A percentile compares a stretch with the other conserved stretches of the same genome.
phyloP scores from a whole-genome alignment of 2,113 vertebrate species.

The Agapornis roseicollis region DNA sequence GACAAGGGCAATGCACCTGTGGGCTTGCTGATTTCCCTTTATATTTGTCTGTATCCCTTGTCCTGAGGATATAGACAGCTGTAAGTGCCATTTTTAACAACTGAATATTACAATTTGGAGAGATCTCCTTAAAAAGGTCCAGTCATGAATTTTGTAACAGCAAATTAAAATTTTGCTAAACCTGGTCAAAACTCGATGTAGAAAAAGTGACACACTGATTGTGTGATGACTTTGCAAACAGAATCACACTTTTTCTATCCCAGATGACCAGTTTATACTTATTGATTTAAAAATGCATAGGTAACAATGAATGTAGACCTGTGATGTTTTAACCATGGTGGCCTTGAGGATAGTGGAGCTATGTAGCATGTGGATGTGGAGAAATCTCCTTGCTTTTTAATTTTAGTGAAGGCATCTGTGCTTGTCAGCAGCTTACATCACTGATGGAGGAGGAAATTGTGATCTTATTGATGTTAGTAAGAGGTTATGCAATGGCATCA shows the following conservation, averaged over 20 bases:
- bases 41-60: not conserved
- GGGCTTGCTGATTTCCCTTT: not conserved
- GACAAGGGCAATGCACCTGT: not conserved
- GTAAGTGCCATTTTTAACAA: not conserved
- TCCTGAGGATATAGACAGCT: not conserved
- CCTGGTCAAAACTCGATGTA: not conserved
- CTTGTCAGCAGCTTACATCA: not conserved
- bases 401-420: not conserved
- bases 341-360: not conserved
- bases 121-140: not conserved
- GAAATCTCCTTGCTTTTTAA: not conserved
- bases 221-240: not conserved
- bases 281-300: not conserved
- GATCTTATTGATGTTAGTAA: not conserved
- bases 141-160: conserved; percentile 41
- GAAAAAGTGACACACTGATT: not conserved
- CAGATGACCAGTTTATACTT: not conserved
- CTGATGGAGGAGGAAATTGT: not conserved
- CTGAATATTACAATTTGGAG: not conserved
- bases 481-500: not conserved
- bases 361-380: not conserved
- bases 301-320: not conserved
- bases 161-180: conserved; percentile 55
- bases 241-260: not conserved
- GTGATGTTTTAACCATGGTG: not conserved